Percentiles rank a stretch among this genome's conserved stretches.
phyloP scores from a whole-genome alignment of 2,888 invertebrate species.

The Pheosia gnoma region DNA sequence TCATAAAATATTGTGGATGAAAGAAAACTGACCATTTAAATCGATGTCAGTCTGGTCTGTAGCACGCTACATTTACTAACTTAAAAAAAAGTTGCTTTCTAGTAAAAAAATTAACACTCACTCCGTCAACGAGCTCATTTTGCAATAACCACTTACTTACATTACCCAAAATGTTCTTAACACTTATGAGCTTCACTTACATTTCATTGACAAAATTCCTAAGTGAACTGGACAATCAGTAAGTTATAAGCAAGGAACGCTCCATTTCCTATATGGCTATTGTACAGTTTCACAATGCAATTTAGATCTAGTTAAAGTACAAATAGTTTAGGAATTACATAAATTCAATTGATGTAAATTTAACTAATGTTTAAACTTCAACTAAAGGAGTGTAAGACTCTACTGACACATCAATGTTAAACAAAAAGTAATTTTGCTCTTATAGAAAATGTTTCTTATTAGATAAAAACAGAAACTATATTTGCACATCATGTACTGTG shows the following conservation, averaged over 20 bases:
- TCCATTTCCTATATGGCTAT: constrained; percentile 81
- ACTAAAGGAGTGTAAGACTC: constrained; percentile 77
- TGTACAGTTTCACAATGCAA: constrained; percentile 80
- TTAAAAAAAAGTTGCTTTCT: constrained; percentile 72
- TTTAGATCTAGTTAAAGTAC: constrained; percentile 84
- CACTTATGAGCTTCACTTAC: constrained; percentile 79
- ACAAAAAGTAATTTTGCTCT: constrained; percentile 73
- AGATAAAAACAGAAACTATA: constrained; percentile 74
- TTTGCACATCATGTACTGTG: constrained; percentile 69
- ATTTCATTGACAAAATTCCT: constrained; percentile 74
- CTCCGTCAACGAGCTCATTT: constrained; percentile 79
- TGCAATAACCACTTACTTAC: constrained; percentile 77
- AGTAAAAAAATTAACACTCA: constrained; percentile 80
- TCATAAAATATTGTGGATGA: constrained; percentile 83
- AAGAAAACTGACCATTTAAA: constrained; percentile 81
- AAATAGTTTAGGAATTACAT: constrained; percentile 81
- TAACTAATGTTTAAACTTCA: constrained; percentile 78
- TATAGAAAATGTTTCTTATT: constrained; percentile 76
- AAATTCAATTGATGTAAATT: constrained; percentile 79
- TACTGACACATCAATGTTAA: constrained; percentile 77
- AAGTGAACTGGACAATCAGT: constrained; percentile 64
- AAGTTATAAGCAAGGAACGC: constrained; percentile 76
- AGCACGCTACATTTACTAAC: constrained; percentile 80
- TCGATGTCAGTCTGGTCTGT: constrained; percentile 76
- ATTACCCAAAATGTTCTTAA: constrained; percentile 81